Conservation (phyloP, 2,797 vertebrate genomes). For the Buphagus erythrorhynchus region DNA sequence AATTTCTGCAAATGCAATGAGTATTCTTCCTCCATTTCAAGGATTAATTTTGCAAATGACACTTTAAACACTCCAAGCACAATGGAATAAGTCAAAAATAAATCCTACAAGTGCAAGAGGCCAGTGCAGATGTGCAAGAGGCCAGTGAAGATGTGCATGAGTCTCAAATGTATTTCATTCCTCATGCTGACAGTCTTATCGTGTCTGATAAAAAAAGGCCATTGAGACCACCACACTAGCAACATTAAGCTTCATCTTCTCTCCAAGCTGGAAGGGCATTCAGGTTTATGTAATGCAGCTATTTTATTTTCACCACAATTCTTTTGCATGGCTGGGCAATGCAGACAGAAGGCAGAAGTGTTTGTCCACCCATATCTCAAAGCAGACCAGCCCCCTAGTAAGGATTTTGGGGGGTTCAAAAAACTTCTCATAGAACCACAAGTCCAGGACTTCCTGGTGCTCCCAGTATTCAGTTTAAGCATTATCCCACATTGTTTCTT, state of each 20-base stretch:
- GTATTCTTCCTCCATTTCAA: constrained; percentile 7
- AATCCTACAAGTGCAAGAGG: constrained; percentile 20
- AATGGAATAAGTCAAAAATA: constrained; percentile 58
- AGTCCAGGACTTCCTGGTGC: not conserved
- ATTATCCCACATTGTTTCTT: not conserved
- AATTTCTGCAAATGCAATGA: constrained; percentile 34
- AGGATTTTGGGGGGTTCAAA: not conserved
- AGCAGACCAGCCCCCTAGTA: not conserved
- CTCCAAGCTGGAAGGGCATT: not conserved
- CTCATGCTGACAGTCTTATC: not conserved
- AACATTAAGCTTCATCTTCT: not conserved
- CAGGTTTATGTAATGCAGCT: not conserved
- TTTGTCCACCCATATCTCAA: not conserved
- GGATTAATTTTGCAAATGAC: constrained; percentile 55
- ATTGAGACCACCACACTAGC: not conserved
- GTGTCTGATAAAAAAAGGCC: not conserved
- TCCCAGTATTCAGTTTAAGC: not conserved
- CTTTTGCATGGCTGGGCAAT: not conserved
- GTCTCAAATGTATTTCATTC: not conserved
- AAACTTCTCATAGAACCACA: not conserved
- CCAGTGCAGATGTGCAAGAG: constrained; percentile 42
- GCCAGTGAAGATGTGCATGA: constrained; percentile 1
- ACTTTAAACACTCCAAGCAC: constrained; percentile 11
- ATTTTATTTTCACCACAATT: not conserved
- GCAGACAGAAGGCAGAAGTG: not conserved